Percentiles rank a stretch among this genome's conserved stretches.
phyloP scores from a whole-genome alignment of 64 coral and sea anemone genomes.

The Pachyseris speciosa region DNA sequence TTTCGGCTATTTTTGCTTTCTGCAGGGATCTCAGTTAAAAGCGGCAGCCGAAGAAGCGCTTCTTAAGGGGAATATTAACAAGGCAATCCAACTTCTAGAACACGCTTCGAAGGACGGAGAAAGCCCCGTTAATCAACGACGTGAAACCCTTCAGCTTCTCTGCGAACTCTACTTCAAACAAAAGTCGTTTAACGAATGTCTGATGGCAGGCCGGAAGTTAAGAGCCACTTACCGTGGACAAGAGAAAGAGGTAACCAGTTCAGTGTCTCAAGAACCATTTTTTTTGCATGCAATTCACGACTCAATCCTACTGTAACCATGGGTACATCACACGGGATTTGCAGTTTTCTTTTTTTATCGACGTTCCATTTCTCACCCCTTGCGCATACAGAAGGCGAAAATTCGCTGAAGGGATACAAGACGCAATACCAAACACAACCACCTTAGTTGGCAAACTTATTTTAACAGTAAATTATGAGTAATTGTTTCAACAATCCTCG shows the following conservation, averaged over 20 bases:
- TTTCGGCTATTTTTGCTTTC: not conserved
- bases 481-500: too few relatives aligned
- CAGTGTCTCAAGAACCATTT: not conserved
- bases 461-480: too few relatives aligned
- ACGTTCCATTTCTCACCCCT: too few relatives aligned
- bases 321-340: too few relatives aligned
- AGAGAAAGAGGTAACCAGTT: not conserved
- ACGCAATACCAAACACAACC: too few relatives aligned
- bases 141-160: not conserved
- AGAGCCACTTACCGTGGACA: not conserved
- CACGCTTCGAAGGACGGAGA: not conserved
- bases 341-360: too few relatives aligned
- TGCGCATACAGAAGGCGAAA: too few relatives aligned
- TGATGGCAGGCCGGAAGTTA: not conserved
- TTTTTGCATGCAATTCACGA: too few relatives aligned
- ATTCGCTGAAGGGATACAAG: too few relatives aligned
- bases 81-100: not conserved
- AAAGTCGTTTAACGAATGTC: not conserved
- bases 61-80: not conserved
- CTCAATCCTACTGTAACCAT: too few relatives aligned
- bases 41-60: not conserved
- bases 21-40: not conserved
- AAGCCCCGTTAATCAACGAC: not conserved
- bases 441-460: too few relatives aligned
- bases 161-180: not conserved